These are phyloP conservation scores for Carpatolechia fugitivella DNA, from an alignment of 2,888 invertebrate genomes.

Conservation along the genomic window DNA sequence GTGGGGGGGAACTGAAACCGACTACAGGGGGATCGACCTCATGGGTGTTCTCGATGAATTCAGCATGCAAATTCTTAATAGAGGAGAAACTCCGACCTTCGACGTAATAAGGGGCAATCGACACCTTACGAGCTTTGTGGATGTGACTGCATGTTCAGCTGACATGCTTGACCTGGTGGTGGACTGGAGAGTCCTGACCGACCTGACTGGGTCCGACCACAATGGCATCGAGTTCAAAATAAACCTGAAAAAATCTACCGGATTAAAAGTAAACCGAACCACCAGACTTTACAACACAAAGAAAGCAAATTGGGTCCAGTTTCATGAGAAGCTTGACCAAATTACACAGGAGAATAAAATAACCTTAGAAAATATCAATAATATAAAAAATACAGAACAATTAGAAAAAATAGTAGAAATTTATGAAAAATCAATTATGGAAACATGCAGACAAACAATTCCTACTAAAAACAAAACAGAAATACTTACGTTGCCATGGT, in stretches of 20 bases:
- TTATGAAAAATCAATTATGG: too few species aligned
- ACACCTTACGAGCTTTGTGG: too few species aligned
- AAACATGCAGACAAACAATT: too few species aligned
- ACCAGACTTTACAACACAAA: not conserved
- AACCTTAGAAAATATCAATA: not conserved
- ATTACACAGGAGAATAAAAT: not conserved
- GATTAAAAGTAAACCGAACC: not conserved
- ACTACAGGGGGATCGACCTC: conserved; percentile 14
- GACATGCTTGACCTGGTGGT: too few species aligned
- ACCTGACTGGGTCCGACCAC: conserved; percentile 21
- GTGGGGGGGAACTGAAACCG: conserved; percentile 11
- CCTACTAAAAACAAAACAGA: too few species aligned
- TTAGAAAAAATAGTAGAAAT: too few species aligned
- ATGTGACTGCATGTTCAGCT: too few species aligned
- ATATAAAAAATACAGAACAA: not conserved
- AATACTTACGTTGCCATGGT: too few species aligned
- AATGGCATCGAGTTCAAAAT: not conserved
- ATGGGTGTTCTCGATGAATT: not conserved
- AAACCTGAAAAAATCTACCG: not conserved
- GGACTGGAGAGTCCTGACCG: conserved; percentile 18
- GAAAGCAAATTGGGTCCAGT: not conserved
- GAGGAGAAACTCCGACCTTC: too few species aligned
- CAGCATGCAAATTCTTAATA: conserved; percentile 19
- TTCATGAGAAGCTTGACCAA: not conserved
- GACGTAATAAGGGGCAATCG: too few species aligned